Conservation (phyloP, 2,113 vertebrate species). For the Todiramphus saurophagus region DNA sequence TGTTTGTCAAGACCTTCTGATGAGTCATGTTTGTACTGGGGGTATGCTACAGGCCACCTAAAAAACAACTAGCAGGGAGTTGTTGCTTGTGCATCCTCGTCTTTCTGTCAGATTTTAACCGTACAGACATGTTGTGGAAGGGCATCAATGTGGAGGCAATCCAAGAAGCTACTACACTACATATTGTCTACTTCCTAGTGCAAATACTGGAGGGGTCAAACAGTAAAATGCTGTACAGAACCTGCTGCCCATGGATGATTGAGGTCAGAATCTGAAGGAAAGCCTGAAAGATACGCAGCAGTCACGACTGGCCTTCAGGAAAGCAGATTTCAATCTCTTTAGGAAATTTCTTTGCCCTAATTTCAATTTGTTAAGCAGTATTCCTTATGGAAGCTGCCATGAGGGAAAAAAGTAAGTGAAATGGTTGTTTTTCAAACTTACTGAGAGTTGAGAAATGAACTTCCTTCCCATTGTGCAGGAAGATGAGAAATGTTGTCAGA, state of each 20-base stretch:
- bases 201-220: background rate
- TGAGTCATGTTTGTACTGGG: background rate
- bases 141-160: background rate
- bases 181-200: background rate
- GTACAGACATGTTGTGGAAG: background rate
- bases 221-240: background rate
- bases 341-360: background rate
- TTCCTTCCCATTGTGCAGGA: background rate
- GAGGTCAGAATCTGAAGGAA: background rate
- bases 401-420: background rate
- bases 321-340: background rate
- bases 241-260: background rate
- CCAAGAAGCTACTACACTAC: background rate
- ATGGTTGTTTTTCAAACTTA: background rate
- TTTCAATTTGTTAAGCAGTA: background rate
- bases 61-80: background rate
- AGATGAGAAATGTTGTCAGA: constrained; percentile 27
- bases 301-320: background rate
- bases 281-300: background rate
- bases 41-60: background rate
- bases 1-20: background rate
- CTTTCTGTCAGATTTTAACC: background rate
- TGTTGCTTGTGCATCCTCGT: background rate
- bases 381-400: background rate
- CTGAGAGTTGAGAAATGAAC: background rate